These are phyloP conservation scores for Mamestra configurata DNA, from an alignment of 1,140 invertebrate species.

Conservation along the genomic window DNA sequence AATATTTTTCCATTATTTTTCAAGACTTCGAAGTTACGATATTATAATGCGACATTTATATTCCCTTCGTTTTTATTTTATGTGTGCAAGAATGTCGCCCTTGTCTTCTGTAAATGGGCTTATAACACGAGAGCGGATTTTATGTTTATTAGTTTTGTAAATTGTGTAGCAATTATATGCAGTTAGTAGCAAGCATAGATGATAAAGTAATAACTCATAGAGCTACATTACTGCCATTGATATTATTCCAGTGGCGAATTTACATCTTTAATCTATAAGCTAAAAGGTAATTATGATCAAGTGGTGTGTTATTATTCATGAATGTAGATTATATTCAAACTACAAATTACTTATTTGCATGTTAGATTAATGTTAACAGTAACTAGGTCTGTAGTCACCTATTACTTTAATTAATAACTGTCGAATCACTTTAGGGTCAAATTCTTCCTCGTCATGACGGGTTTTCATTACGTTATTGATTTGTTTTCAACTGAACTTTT, in stretches of 20 bases:
- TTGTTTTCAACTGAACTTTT: too few relatives aligned
- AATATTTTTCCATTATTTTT: conserved; percentile 29
- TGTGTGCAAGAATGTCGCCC: conserved; percentile 1
- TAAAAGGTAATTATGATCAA: conserved; percentile 51
- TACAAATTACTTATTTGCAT: conserved; percentile 52
- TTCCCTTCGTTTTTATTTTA: conserved; percentile 27
- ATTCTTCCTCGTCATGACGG: background rate
- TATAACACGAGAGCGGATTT: conserved; percentile 19
- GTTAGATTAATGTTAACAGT: conserved; percentile 42
- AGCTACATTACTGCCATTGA: conserved; percentile 39
- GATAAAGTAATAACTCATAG: conserved; percentile 45
- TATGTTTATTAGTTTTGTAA: conserved; percentile 20
- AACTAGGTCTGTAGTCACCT: conserved; percentile 42
- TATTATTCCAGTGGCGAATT: conserved; percentile 42
- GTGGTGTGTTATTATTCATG: conserved; percentile 47
- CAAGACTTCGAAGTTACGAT: conserved; percentile 3
- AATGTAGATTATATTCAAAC: conserved; percentile 52
- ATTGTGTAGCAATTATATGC: conserved; percentile 29
- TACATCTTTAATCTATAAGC: conserved; percentile 48
- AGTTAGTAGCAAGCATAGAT: conserved; percentile 34
- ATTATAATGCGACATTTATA: conserved; percentile 27
- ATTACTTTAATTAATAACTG: conserved; percentile 38
- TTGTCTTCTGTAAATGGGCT: conserved; percentile 1
- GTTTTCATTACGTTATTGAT: background rate
- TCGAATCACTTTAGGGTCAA: conserved; percentile 5